These are phyloP conservation scores for Delia radicum DNA, from an alignment of 1,140 invertebrate genomes.

Conservation along the genomic window DNA sequence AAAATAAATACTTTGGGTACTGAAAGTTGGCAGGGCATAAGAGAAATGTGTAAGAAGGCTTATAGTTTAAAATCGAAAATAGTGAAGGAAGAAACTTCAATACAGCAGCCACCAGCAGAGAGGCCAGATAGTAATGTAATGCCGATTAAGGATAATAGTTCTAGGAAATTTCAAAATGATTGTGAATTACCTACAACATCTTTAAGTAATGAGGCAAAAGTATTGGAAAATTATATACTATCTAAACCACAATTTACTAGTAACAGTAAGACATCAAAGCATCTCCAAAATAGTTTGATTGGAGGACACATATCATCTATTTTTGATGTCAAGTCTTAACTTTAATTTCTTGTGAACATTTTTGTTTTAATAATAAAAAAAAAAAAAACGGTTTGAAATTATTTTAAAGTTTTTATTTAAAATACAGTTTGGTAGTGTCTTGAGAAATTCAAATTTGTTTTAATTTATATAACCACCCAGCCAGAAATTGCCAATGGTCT, in stretches of 20 bases:
- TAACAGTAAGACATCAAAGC: not conserved
- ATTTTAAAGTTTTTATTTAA: too few relatives aligned
- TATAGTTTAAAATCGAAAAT: constrained; percentile 6
- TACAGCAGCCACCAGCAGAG: not conserved
- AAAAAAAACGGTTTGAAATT: too few relatives aligned
- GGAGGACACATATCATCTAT: not conserved
- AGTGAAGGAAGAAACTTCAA: not conserved
- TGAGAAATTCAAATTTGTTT: too few relatives aligned
- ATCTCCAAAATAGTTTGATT: not conserved
- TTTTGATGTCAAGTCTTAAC: not conserved
- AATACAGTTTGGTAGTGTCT: too few relatives aligned
- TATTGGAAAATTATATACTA: not conserved
- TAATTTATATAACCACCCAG: too few relatives aligned
- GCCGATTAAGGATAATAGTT: not conserved
- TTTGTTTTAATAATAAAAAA: too few relatives aligned
- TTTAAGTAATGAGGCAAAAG: not conserved
- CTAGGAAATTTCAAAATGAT: not conserved
- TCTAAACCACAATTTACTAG: not conserved
- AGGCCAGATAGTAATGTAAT: not conserved
- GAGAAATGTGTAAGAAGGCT: constrained; percentile 51
- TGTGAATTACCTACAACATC: not conserved
- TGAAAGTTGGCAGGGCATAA: constrained; percentile 59
- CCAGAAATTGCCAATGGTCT: too few relatives aligned
- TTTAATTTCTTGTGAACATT: too few relatives aligned
- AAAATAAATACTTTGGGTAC: constrained; percentile 63